A percentile compares a stretch with the other conserved stretches of the same genome.
Evolutionary conservation across 2,888 invertebrate species (phyloP).

Genomic region (Beris morrisii): DNA sequence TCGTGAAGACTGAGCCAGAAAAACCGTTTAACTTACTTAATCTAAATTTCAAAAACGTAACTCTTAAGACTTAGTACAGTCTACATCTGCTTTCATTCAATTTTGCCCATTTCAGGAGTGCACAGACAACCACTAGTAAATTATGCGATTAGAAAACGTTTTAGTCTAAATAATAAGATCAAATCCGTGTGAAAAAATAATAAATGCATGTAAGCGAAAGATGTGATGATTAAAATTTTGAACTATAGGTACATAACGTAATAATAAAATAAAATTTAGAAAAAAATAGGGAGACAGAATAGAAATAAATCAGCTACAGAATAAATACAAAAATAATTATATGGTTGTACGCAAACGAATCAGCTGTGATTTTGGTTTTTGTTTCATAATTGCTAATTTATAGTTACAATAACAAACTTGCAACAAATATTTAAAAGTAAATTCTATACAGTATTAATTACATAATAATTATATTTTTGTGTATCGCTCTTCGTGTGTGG

Average conservation of each 20-base stretch:
- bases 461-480: too few relatives aligned
- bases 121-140: too few relatives aligned
- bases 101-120: too few relatives aligned
- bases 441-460: conserved; percentile 12
- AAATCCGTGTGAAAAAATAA: too few relatives aligned
- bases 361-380: conserved; percentile 16
- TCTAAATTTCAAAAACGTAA: too few relatives aligned
- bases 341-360: conserved; percentile 24
- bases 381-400: conserved; percentile 3
- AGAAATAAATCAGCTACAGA: conserved; percentile 5
- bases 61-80: too few relatives aligned
- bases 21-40: too few relatives aligned
- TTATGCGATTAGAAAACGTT: too few relatives aligned
- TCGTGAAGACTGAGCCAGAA: too few relatives aligned
- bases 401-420: conserved; percentile 17
- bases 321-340: conserved; percentile 13
- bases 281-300: neutral
- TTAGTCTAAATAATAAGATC: too few relatives aligned
- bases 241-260: neutral
- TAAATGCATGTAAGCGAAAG: conserved; percentile 21
- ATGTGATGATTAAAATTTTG: conserved; percentile 18
- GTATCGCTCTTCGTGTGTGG: too few relatives aligned
- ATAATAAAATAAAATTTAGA: neutral
- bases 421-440: conserved; percentile 6
- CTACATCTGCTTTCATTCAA: too few relatives aligned